A percentile compares a stretch with the other conserved stretches of the same genome.
These are phyloP conservation scores for Candoia aspera DNA, from an alignment of 2,113 vertebrate species.

Conservation along the genomic window DNA sequence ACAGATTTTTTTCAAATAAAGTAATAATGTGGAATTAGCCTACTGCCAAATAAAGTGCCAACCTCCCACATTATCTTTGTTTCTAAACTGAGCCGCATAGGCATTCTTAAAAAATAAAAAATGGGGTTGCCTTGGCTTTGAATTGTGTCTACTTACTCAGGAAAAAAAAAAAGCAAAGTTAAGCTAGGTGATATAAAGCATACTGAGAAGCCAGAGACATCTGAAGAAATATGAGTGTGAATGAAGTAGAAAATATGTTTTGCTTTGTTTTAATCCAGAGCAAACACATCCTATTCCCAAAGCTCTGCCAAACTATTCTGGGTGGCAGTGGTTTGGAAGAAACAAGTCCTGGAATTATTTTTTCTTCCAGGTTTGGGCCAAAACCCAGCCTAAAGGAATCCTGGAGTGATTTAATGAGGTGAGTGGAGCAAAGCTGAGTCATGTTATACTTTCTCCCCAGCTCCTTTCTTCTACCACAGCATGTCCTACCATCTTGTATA, in stretches of 20 bases:
- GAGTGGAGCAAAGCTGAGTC: not conserved
- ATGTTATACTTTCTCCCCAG: not conserved
- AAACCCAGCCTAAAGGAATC: not conserved
- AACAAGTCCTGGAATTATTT: not conserved
- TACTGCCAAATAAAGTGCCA: not conserved
- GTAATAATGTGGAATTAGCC: not conserved
- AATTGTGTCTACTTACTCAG: not conserved
- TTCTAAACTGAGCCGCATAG: not conserved
- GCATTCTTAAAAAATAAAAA: not conserved
- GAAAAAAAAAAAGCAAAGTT: not conserved
- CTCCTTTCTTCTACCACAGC: not conserved
- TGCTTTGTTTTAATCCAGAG: not conserved
- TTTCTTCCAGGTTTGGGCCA: not conserved
- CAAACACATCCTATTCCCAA: not conserved
- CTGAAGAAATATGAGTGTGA: not conserved
- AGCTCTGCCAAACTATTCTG: not conserved
- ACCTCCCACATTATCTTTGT: not conserved
- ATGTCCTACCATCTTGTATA: not conserved
- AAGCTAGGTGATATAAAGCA: not conserved
- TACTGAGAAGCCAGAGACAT: not conserved
- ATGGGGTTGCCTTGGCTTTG: not conserved
- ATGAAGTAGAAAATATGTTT: not conserved
- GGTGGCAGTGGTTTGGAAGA: not conserved
- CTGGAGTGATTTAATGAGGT: not conserved
- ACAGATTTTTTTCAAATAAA: not conserved